A percentile compares a stretch with the other conserved stretches of the same genome.
phyloP scores from a whole-genome alignment of 2,113 vertebrate species.

The Mixornis gularis region DNA sequence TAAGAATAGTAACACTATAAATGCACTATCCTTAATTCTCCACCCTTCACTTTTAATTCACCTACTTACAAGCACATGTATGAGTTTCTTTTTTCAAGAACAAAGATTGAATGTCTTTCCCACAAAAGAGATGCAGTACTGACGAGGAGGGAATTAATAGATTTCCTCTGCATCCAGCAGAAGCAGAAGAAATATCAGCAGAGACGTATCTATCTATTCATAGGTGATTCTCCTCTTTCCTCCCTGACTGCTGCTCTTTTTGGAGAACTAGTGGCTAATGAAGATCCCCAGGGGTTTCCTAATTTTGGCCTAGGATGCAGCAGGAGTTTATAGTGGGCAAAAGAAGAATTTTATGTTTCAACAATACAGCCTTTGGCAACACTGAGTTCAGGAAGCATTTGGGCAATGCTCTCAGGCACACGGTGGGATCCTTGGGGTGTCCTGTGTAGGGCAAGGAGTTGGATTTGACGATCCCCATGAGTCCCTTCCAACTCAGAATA shows the following conservation, averaged over 20 bases:
- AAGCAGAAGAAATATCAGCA: background rate
- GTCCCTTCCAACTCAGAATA: rapidly evolving
- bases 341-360: background rate
- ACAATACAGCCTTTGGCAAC: background rate
- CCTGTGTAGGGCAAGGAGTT: background rate
- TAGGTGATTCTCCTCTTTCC: background rate
- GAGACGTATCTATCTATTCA: background rate
- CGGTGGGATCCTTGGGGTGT: too few relatives aligned
- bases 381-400: background rate
- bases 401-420: background rate
- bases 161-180: background rate
- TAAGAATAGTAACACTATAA: background rate
- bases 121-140: background rate
- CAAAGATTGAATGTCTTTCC: background rate
- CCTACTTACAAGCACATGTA: rapidly evolving
- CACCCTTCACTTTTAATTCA: background rate
- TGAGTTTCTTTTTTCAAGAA: background rate
- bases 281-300: background rate
- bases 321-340: background rate
- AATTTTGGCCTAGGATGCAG: background rate
- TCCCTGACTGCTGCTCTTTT: background rate
- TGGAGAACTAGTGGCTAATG: background rate
- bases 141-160: background rate
- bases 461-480: background rate
- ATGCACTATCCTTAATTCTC: background rate